Percentiles rank a stretch among this genome's conserved stretches.
Evolutionary conservation across 2,888 invertebrate genomes (phyloP).

Genomic region (Stenichneumon culpator): DNA sequence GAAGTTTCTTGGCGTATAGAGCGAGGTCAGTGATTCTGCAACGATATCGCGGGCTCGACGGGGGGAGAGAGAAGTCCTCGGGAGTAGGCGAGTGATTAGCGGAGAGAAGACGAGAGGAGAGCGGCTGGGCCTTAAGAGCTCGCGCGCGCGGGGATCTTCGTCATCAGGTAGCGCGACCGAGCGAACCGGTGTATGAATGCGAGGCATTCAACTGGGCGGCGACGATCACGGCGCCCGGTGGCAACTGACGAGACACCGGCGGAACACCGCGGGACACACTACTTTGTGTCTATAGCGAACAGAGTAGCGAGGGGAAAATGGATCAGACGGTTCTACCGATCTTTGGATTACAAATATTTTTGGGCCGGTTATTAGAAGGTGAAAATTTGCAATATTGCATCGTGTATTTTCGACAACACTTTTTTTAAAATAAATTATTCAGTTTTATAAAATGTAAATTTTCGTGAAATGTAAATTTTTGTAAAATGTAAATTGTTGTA

Average conservation of each 20-base stretch:
- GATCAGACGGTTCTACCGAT: background rate
- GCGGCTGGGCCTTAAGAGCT: conserved; percentile 42
- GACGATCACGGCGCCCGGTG: conserved; percentile 16
- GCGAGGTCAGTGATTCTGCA: conserved; percentile 69
- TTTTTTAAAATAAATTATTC: too few species aligned
- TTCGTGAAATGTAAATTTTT: too few species aligned
- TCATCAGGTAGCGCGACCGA: conserved; percentile 63
- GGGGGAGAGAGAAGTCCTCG: conserved; percentile 25
- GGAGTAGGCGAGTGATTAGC: conserved; percentile 48
- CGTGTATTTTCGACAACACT: too few species aligned
- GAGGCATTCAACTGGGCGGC: conserved; percentile 39
- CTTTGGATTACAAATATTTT: background rate
- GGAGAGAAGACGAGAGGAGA: conserved; percentile 11
- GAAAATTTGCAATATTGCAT: background rate
- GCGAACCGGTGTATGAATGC: conserved; percentile 63
- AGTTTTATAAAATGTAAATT: too few species aligned
- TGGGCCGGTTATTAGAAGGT: background rate
- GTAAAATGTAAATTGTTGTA: too few species aligned
- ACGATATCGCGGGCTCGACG: conserved; percentile 27
- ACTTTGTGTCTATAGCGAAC: background rate
- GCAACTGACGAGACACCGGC: background rate
- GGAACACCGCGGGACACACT: background rate
- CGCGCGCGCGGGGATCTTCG: conserved; percentile 52
- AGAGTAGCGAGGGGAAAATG: background rate
- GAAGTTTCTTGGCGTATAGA: conserved; percentile 66